Conservation (phyloP, 2,888 invertebrate species). For the Cancer borealis region DNA sequence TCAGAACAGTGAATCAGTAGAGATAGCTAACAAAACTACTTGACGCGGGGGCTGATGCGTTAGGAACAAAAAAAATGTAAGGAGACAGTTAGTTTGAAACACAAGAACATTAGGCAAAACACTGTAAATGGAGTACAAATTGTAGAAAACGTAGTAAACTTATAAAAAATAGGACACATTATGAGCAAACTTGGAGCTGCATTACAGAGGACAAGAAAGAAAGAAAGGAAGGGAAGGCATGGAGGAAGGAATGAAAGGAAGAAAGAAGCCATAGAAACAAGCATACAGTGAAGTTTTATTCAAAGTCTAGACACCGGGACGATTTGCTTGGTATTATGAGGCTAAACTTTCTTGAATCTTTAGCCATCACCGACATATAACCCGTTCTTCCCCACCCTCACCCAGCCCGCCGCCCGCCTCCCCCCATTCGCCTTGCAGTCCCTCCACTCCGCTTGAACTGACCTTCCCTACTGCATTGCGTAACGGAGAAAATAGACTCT, state of each 20-base stretch:
- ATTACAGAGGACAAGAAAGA: background rate
- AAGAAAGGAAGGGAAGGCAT: too few relatives aligned
- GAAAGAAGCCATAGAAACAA: background rate
- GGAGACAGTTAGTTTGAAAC: too few relatives aligned
- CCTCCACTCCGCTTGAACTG: background rate
- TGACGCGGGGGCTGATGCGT: too few relatives aligned
- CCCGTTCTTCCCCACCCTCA: background rate
- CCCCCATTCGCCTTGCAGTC: background rate
- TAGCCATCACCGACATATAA: background rate
- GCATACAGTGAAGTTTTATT: background rate
- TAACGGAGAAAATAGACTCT: background rate
- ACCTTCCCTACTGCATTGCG: slow-evolving; percentile 27
- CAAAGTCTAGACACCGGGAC: background rate
- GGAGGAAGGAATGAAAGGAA: background rate
- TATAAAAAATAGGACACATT: too few relatives aligned
- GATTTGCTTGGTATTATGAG: background rate
- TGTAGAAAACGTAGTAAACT: too few relatives aligned
- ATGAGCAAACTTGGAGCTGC: background rate
- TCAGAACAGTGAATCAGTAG: background rate
- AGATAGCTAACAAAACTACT: too few relatives aligned
- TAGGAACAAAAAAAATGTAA: too few relatives aligned
- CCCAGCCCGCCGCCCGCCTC: background rate
- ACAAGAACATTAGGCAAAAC: too few relatives aligned
- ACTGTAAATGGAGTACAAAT: too few relatives aligned
- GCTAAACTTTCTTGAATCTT: background rate